Evolutionary conservation across 2,797 vertebrate species (phyloP).

Genomic region (Pangasius sanitwongsei): DNA sequence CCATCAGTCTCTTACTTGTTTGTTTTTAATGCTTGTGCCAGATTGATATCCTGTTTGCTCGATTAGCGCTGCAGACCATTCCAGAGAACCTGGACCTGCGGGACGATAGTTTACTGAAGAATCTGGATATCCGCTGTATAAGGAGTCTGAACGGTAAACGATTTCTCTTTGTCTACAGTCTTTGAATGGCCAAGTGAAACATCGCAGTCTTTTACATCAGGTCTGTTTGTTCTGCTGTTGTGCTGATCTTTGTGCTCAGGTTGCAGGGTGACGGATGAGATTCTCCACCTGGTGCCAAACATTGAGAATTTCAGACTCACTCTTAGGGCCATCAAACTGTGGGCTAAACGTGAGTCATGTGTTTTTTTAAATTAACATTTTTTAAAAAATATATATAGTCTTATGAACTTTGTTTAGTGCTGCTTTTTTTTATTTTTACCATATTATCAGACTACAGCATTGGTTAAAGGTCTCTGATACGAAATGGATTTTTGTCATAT

Average conservation of each 20-base stretch:
- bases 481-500: neutral
- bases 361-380: neutral
- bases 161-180: neutral
- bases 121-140: constrained; percentile 85
- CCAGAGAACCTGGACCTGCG: constrained; percentile 85
- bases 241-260: constrained; percentile 66
- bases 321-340: constrained; percentile 90
- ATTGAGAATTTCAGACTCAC: constrained; percentile 88
- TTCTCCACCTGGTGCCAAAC: constrained; percentile 88
- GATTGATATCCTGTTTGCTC: constrained; percentile 90
- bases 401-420: neutral
- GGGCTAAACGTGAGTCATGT: constrained; percentile 89
- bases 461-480: too few relatives aligned
- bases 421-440: neutral
- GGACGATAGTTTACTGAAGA: constrained; percentile 83
- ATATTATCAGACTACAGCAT: neutral
- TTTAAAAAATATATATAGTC: too few relatives aligned
- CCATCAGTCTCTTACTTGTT: neutral
- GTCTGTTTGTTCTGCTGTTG: neutral
- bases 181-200: neutral
- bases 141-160: constrained; percentile 86
- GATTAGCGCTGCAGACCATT: constrained; percentile 83
- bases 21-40: constrained; percentile 60
- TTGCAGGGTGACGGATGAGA: constrained; percentile 90
- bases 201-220: too few relatives aligned